These are phyloP conservation scores for Ypsolopha scabrella DNA, from an alignment of 2,888 invertebrate genomes.

Conservation along the genomic window DNA sequence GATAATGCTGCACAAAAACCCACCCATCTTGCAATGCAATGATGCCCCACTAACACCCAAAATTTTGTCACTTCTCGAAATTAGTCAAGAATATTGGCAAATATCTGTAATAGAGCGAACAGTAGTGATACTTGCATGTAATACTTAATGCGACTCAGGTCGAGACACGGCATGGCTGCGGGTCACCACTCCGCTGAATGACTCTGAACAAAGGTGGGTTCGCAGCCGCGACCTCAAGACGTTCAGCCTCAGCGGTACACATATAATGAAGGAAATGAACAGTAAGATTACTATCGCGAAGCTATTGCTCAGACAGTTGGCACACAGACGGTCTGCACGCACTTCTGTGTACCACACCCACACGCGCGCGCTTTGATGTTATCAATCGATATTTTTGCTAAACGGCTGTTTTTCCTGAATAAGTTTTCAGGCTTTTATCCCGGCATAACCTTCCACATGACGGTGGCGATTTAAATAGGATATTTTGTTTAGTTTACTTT, in stretches of 20 bases:
- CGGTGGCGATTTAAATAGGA: too few relatives aligned
- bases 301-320: background rate
- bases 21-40: background rate
- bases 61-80: background rate
- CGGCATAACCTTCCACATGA: too few relatives aligned
- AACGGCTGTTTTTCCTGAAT: too few relatives aligned
- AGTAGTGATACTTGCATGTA: constrained; percentile 54
- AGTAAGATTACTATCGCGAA: background rate
- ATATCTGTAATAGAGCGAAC: background rate
- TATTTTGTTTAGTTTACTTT: too few relatives aligned
- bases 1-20: too few relatives aligned
- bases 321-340: background rate
- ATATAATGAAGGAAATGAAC: background rate
- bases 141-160: constrained; percentile 41
- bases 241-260: background rate
- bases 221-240: background rate
- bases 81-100: background rate
- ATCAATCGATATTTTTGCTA: background rate
- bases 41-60: background rate
- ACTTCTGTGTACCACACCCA: background rate
- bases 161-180: constrained; percentile 52
- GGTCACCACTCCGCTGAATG: background rate
- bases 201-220: constrained; percentile 4
- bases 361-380: background rate
- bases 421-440: too few relatives aligned